Percentiles rank a stretch among this genome's conserved stretches.
Conservation (phyloP, 2,888 invertebrate species). For the Pachymerium ferrugineum region DNA sequence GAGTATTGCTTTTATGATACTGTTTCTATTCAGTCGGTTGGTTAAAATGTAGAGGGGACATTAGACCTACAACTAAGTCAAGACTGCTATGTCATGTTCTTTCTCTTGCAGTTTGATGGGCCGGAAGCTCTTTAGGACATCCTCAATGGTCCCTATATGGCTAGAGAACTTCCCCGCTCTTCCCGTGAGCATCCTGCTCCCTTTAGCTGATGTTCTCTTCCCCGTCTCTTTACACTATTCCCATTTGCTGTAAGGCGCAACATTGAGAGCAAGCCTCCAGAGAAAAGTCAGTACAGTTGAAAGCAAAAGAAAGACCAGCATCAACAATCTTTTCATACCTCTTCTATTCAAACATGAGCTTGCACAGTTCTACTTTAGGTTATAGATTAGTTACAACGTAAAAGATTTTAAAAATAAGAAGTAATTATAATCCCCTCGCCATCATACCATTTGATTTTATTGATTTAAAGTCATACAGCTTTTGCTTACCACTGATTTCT, state of each 20-base stretch:
- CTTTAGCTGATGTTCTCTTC: neutral
- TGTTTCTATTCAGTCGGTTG: neutral
- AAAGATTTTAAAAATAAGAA: no score
- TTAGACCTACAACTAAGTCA: neutral
- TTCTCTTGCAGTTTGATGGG: neutral
- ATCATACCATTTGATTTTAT: no score
- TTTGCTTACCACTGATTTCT: no score
- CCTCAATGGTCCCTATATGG: neutral
- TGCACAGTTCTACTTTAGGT: no score
- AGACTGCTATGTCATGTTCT: neutral
- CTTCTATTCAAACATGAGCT: no score
- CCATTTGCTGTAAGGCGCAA: neutral
- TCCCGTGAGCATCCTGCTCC: conserved; percentile 3
- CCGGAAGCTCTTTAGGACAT: conserved; percentile 13
- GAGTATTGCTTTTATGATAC: neutral
- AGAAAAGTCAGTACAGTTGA: neutral
- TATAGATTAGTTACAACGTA: no score
- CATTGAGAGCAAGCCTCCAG: neutral
- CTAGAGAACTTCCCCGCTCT: neutral
- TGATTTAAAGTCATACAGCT: no score
- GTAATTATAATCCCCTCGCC: no score
- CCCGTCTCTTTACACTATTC: neutral
- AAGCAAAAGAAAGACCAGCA: conserved; percentile 5
- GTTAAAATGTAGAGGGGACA: neutral
- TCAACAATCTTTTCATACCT: no score